These are phyloP conservation scores for Thymelicus sylvestris DNA, from an alignment of 2,888 invertebrate species.

Conservation along the genomic window DNA sequence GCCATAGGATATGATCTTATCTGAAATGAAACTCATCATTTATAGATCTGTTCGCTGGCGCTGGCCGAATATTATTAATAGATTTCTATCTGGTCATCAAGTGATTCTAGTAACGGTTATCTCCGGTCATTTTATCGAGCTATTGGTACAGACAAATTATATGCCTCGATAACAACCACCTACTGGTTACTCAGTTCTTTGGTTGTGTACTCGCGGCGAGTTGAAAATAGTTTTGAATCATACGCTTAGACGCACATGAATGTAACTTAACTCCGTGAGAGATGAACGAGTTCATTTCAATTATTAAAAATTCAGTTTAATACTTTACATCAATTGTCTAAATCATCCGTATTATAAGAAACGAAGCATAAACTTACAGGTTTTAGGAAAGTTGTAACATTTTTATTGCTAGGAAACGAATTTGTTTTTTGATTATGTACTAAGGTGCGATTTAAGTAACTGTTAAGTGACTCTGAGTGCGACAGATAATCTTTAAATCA, in stretches of 20 bases:
- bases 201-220: neutral
- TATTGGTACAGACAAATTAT: constrained; percentile 78
- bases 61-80: constrained; percentile 82
- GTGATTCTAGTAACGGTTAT: constrained; percentile 79
- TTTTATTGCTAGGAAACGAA: too few relatives aligned
- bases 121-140: constrained; percentile 70
- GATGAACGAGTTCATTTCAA: too few relatives aligned
- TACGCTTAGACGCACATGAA: neutral
- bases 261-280: too few relatives aligned
- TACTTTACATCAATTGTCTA: too few relatives aligned
- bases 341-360: too few relatives aligned
- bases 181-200: constrained; percentile 20
- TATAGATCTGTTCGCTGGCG: constrained; percentile 80
- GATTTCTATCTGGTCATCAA: constrained; percentile 82
- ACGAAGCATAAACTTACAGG: too few relatives aligned
- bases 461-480: too few relatives aligned
- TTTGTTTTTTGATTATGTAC: too few relatives aligned
- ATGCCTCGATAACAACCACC: constrained; percentile 49
- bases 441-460: too few relatives aligned
- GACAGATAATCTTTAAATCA: too few relatives aligned
- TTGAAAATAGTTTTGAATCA: constrained; percentile 2
- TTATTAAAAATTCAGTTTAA: too few relatives aligned
- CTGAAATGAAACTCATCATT: constrained; percentile 84
- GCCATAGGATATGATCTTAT: constrained; percentile 80
- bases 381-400: too few relatives aligned